phyloP scores from a whole-genome alignment of 92 coral and sea anemone species.

The Isaurus tuberculatus region DNA sequence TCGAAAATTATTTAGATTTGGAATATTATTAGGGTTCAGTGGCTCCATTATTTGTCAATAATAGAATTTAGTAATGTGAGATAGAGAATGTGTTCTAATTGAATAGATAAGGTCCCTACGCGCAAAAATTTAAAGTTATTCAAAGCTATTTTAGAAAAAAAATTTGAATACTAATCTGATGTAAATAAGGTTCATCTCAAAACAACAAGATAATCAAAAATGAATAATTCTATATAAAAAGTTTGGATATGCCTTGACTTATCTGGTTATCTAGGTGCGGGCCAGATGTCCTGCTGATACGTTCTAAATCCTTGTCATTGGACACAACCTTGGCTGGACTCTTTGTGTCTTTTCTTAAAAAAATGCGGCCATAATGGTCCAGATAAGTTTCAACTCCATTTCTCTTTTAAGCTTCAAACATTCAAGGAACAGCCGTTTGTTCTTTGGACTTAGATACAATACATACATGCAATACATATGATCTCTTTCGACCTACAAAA shows the following conservation, averaged over 20 bases:
- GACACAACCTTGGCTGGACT: not conserved
- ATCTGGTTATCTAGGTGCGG: not conserved
- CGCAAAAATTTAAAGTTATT: not conserved
- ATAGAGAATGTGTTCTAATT: slow-evolving; percentile 18
- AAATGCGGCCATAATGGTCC: not conserved
- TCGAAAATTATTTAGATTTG: not conserved
- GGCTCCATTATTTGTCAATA: slow-evolving; percentile 18
- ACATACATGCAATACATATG: too few species aligned
- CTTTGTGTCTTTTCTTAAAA: not conserved
- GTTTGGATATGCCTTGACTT: slow-evolving; percentile 5
- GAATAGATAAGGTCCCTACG: not conserved
- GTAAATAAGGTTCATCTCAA: not conserved
- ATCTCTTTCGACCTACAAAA: too few species aligned
- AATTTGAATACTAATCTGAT: not conserved
- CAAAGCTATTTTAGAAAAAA: not conserved
- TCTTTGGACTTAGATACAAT: not conserved
- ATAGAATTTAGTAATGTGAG: not conserved
- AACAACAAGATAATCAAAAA: not conserved
- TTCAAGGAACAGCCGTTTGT: not conserved
- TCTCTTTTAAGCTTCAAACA: not conserved
- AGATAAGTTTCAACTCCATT: not conserved
- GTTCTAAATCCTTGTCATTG: not conserved
- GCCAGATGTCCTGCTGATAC: not conserved
- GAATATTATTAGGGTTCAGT: slow-evolving; percentile 9
- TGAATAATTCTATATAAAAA: not conserved